These are phyloP conservation scores for Fringilla coelebs DNA, from an alignment of 2,797 vertebrate species.

Conservation along the genomic window DNA sequence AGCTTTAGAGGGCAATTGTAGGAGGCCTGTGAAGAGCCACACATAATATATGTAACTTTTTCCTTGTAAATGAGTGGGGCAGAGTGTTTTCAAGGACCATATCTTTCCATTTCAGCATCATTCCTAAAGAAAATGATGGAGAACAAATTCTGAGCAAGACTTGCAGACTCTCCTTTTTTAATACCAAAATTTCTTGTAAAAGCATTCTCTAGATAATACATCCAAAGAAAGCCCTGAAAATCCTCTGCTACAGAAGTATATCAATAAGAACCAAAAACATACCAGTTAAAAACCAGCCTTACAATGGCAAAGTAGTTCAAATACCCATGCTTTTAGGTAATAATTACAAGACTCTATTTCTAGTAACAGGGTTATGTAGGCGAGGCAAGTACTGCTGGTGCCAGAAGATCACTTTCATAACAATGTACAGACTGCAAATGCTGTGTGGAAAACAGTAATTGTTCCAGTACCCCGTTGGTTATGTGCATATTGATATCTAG, in stretches of 20 bases:
- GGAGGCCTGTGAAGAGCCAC: neutral
- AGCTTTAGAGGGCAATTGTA: neutral
- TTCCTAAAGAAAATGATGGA: neutral
- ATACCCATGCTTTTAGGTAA: neutral
- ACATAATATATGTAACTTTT: neutral
- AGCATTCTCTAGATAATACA: neutral
- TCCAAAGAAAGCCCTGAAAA: neutral
- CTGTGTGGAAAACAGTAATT: conserved; percentile 28
- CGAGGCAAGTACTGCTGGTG: neutral
- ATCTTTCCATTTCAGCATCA: neutral
- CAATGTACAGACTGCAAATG: conserved; percentile 3
- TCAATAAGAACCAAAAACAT: neutral
- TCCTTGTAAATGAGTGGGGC: neutral
- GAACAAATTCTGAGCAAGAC: neutral
- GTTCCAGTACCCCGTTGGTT: neutral
- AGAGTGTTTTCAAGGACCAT: neutral
- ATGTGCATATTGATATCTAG: neutral
- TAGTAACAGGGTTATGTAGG: neutral
- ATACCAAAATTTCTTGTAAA: neutral
- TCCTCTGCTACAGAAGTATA: neutral
- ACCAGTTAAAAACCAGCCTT: neutral
- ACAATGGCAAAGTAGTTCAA: neutral
- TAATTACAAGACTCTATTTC: conserved; percentile 5
- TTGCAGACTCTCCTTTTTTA: neutral
- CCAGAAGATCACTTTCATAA: conserved; percentile 14